phyloP scores from a whole-genome alignment of 23 tunicate genomes.

The Trididemnum clinides region DNA sequence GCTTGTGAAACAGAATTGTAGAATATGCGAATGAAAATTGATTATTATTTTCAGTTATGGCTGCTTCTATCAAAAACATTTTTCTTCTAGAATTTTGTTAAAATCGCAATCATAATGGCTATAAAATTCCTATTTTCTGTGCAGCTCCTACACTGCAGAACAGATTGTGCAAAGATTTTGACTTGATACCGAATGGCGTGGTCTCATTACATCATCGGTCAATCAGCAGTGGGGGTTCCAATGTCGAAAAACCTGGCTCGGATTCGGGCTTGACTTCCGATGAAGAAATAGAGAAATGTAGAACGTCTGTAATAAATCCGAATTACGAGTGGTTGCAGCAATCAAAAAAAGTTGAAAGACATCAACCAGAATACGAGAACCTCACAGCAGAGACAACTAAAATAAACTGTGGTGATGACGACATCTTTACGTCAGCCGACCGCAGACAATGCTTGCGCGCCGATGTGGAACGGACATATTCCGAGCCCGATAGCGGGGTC shows the following conservation, averaged over 20 bases:
- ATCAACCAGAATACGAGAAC: constrained; percentile 32
- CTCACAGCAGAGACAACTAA: not conserved
- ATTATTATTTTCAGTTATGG: too few relatives aligned
- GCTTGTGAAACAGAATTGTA: too few relatives aligned
- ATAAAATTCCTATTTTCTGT: not conserved
- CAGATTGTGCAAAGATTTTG: too few relatives aligned
- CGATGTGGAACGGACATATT: not conserved
- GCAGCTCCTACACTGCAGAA: not conserved
- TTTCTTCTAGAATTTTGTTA: too few relatives aligned
- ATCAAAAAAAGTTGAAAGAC: not conserved
- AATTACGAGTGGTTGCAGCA: constrained; percentile 51
- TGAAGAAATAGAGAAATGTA: constrained; percentile 47
- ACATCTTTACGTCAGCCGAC: constrained; percentile 2
- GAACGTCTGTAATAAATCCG: constrained; percentile 62
- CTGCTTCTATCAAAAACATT: too few relatives aligned
- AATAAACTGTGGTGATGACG: constrained; percentile 23
- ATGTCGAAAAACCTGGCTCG: constrained; percentile 54
- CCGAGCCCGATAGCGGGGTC: constrained; percentile 77
- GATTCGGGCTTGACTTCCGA: constrained; percentile 73
- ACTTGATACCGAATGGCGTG: not conserved
- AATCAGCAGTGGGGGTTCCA: constrained; percentile 40
- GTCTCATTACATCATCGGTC: constrained; percentile 24
- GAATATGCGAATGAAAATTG: too few relatives aligned
- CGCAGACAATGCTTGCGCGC: not conserved
- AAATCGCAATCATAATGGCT: too few relatives aligned